Evolutionary conservation across 2,888 invertebrate species (phyloP).

Genomic region (Neelides folsomi): DNA sequence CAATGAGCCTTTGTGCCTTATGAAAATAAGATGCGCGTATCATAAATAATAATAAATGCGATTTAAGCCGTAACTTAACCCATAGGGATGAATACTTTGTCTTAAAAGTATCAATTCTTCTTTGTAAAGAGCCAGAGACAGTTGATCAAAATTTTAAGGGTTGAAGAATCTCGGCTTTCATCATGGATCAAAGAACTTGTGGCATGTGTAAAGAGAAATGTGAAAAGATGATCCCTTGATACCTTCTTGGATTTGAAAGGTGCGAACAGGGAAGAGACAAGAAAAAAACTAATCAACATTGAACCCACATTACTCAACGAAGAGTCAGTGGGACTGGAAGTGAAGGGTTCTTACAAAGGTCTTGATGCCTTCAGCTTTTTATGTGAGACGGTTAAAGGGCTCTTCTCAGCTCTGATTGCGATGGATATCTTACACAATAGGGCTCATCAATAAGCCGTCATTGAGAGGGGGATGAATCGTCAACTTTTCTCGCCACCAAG

Average conservation of each 20-base stretch:
- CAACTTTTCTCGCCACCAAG: slow-evolving; percentile 9
- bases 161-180: background rate
- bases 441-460: slow-evolving; percentile 10
- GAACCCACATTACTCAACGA: slow-evolving; percentile 12
- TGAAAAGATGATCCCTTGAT: background rate
- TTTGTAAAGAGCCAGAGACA: too few relatives aligned
- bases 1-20: too few relatives aligned
- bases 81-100: too few relatives aligned
- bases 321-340: background rate
- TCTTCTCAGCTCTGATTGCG: slow-evolving; percentile 5
- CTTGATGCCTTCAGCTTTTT: background rate
- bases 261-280: slow-evolving; percentile 9
- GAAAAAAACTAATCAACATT: slow-evolving; percentile 14
- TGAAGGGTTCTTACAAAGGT: background rate
- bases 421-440: slow-evolving; percentile 8
- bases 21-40: too few relatives aligned
- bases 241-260: slow-evolving; percentile 4
- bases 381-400: background rate
- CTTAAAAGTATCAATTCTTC: too few relatives aligned
- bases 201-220: background rate
- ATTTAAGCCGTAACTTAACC: too few relatives aligned
- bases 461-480: slow-evolving; percentile 14
- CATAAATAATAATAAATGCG: too few relatives aligned
- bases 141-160: too few relatives aligned
- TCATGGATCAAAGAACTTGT: slow-evolving; percentile 2